Evolutionary conservation across 2,113 vertebrate species (phyloP).

Genomic region (Anguilla rostrata): DNA sequence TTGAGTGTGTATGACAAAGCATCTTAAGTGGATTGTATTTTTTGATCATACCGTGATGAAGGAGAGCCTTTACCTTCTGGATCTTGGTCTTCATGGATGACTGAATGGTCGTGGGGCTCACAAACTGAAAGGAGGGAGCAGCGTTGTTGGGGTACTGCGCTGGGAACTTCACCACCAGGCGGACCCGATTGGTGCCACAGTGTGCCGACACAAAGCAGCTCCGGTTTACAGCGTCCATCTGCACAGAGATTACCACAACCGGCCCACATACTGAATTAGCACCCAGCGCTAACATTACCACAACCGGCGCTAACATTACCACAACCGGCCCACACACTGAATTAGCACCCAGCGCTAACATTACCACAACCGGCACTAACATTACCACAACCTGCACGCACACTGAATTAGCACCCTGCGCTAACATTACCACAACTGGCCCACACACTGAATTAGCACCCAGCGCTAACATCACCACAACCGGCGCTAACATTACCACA

Average conservation of each 20-base stretch:
- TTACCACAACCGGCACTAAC: no score
- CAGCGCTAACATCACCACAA: background rate
- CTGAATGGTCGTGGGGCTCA: slow-evolving; percentile 88
- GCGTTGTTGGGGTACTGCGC: slow-evolving; percentile 95
- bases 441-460: background rate
- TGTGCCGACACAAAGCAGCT: slow-evolving; percentile 92
- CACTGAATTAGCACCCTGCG: no score
- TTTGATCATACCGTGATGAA: background rate
- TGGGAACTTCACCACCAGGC: slow-evolving; percentile 93
- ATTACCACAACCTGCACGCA: background rate
- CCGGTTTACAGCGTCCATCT: slow-evolving; percentile 93
- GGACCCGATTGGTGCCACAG: slow-evolving; percentile 85
- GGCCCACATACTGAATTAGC: background rate
- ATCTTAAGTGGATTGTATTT: background rate
- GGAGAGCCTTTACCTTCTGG: slow-evolving; percentile 79
- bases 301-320: no score
- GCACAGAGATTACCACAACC: background rate
- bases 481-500: background rate
- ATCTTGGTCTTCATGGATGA: slow-evolving; percentile 91
- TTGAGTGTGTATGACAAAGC: background rate
- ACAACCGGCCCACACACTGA: no score
- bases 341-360: no score
- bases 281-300: background rate
- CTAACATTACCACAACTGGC: background rate
- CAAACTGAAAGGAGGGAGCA: slow-evolving; percentile 92